Evolutionary conservation across 1,140 invertebrate genomes (phyloP).

Genomic region (Pinna nobilis): DNA sequence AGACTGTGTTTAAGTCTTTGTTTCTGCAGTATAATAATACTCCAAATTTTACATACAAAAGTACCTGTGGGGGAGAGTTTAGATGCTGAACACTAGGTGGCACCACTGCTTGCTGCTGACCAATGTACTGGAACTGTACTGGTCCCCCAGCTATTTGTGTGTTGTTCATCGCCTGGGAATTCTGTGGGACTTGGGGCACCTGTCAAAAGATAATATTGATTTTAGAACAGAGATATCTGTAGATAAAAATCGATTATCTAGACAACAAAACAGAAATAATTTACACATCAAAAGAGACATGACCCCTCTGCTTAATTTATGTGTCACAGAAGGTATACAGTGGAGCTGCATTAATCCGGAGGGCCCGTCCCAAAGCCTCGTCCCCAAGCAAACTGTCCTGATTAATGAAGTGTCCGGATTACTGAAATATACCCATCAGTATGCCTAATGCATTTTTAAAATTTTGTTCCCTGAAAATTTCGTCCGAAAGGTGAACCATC

Average conservation of each 20-base stretch:
- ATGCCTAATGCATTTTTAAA: no score
- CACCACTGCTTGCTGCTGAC: not conserved
- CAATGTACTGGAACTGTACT: conserved; percentile 23
- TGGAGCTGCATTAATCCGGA: no score
- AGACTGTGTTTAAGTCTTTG: not conserved
- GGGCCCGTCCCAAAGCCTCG: no score
- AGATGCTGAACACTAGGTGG: conserved; percentile 21
- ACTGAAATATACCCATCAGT: no score
- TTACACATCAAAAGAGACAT: not conserved
- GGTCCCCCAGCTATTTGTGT: not conserved
- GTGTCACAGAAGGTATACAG: no score
- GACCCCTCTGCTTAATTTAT: no score
- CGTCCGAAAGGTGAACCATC: no score
- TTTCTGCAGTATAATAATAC: not conserved
- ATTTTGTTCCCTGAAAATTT: no score
- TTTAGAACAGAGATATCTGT: not conserved
- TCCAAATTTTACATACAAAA: not conserved
- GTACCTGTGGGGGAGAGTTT: conserved; percentile 15
- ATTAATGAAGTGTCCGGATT: no score
- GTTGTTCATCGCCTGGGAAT: conserved; percentile 1
- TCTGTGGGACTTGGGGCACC: not conserved
- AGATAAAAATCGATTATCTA: not conserved
- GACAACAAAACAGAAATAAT: not conserved
- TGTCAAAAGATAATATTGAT: conserved; percentile 1
- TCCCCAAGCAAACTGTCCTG: no score